These are phyloP conservation scores for Balaenoptera acutorostrata DNA, from an alignment of 2,113 vertebrate genomes.

Conservation along the genomic window DNA sequence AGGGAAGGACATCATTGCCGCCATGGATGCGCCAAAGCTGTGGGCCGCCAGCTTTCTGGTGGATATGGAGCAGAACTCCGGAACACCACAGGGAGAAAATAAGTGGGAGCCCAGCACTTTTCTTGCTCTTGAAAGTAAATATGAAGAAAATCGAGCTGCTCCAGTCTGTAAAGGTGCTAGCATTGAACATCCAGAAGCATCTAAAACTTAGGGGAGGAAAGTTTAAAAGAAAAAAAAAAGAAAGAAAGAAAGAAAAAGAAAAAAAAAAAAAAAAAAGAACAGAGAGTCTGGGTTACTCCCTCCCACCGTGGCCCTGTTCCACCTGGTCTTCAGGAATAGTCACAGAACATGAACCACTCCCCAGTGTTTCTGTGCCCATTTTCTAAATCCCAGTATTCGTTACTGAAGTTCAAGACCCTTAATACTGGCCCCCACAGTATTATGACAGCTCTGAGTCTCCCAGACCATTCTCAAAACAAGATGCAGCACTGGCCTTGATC, in stretches of 20 bases:
- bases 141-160: conserved; percentile 82
- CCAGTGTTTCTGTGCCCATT: background rate
- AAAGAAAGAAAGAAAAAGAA: conserved; percentile 35
- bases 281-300: conserved; percentile 73
- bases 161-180: conserved; percentile 83
- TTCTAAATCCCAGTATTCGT: conserved; percentile 28
- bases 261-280: conserved; percentile 57
- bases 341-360: conserved; percentile 22
- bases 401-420: conserved; percentile 41
- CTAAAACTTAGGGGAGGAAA: conserved; percentile 81
- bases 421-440: conserved; percentile 31
- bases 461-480: conserved; percentile 49
- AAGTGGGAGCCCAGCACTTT: conserved; percentile 77
- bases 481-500: conserved; percentile 28
- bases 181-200: conserved; percentile 88
- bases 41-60: conserved; percentile 88
- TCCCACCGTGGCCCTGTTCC: conserved; percentile 45
- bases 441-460: conserved; percentile 52
- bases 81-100: conserved; percentile 77
- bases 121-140: conserved; percentile 82
- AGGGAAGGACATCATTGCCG: conserved; percentile 88
- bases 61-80: conserved; percentile 81
- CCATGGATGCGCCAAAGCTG: conserved; percentile 87
- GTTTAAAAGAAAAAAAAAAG: conserved; percentile 48
- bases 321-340: conserved; percentile 40